Evolutionary conservation across 2,888 invertebrate genomes (phyloP).

Genomic region (Agriopis aurantiaria): DNA sequence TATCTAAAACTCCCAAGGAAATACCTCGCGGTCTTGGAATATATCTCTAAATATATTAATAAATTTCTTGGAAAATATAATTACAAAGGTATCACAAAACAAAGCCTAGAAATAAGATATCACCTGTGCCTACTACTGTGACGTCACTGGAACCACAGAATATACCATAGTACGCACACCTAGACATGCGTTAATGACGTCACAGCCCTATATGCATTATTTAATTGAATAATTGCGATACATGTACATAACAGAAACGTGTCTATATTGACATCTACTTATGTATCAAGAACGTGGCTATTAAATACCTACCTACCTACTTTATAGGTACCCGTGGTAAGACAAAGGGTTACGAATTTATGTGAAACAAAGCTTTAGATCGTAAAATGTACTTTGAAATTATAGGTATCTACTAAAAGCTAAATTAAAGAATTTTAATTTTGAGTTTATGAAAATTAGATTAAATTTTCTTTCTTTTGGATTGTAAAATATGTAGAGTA

Average conservation of each 20-base stretch:
- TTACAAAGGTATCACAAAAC: neutral
- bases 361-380: neutral
- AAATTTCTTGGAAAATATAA: too few relatives aligned
- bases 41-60: too few relatives aligned
- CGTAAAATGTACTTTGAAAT: neutral
- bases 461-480: too few relatives aligned
- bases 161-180: neutral
- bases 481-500: too few relatives aligned
- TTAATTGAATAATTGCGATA: conserved; percentile 14
- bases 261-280: conserved; percentile 17
- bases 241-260: conserved; percentile 2
- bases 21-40: too few relatives aligned
- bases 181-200: conserved; percentile 7
- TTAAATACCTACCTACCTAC: conserved; percentile 2
- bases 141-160: conserved; percentile 3
- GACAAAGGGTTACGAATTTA: neutral
- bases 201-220: conserved; percentile 7
- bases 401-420: neutral
- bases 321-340: neutral
- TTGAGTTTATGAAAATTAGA: too few relatives aligned
- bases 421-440: too few relatives aligned
- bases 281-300: conserved; percentile 4
- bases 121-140: neutral
- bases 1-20: too few relatives aligned
- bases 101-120: neutral